Base-by-base conservation (phyloP, 2,797 vertebrate species). In the Dendrocincla fuliginosa region DNA sequence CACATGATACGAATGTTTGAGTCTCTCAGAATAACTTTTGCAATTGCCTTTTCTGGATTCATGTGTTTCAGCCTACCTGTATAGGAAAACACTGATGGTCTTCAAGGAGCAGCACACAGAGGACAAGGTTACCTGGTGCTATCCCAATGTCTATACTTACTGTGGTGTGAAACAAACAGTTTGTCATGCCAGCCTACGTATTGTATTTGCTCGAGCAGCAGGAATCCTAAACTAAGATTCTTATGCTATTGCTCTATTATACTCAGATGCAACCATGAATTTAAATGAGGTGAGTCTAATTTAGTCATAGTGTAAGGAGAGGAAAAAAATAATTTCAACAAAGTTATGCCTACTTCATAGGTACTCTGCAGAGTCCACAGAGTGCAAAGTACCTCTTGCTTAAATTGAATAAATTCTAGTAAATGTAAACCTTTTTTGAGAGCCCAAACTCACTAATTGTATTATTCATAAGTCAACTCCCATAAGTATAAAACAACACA, bases 381-480 rank as follows among this genome's bases (percentile, higher is more conserved):
- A 87, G 75, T 65, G 60, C 8, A 52, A 83, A 75, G 8, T 55
- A 65, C 13, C 1, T 46, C 35, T 87, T 78, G 20, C 28, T 85
- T 85, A 69, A 91, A 77, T 61, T 76, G 55, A 79, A 32, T 84
- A 79, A 37, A 84, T 75, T 87, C 25, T n/a, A 65, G 61, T 68
- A 71, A 85, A 39, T 4, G 11, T n/a, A 89, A 78, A 74, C 57
- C 14, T 84, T 68, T 84, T 20, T 61, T 86, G 57, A 91, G 92
- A 91, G 84, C 60, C 39, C 52, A 64, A 37, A 77, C 27, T 74
- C 2, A 2, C 42, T 87, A 85, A 92, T 28, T 93, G n/a, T 76
- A 90, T 97, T 96, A 96, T 94, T 94, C 86, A 95, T 94, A 59
- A 92, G 28, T 76, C 69, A 86, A 24, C 8, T 93, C 91, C 76